Percentiles rank a stretch among this genome's conserved stretches.
Conservation (phyloP, 2,888 invertebrate genomes). For the Elmis aenea region DNA sequence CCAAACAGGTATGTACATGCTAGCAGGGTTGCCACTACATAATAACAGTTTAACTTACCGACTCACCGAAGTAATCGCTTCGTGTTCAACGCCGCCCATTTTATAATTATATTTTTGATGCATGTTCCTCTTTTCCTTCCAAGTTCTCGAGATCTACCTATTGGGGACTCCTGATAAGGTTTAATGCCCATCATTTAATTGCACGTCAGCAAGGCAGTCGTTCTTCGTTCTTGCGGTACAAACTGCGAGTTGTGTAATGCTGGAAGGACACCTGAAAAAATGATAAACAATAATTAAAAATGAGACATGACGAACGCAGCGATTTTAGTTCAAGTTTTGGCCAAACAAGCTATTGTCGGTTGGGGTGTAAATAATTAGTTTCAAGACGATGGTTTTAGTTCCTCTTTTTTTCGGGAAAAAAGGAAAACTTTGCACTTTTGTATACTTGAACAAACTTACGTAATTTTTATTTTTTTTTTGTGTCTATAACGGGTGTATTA, state of each 20-base stretch:
- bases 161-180: constrained; percentile 11
- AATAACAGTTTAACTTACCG: constrained; percentile 42
- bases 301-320: too few species aligned
- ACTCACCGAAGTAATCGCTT: constrained; percentile 42
- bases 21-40: constrained; percentile 46
- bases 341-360: too few species aligned
- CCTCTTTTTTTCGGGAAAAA: too few species aligned
- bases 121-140: constrained; percentile 26
- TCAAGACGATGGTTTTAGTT: too few species aligned
- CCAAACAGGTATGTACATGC: constrained; percentile 35
- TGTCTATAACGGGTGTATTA: too few species aligned
- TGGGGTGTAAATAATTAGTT: too few species aligned
- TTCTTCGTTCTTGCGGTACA: not conserved
- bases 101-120: constrained; percentile 47
- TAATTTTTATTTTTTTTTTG: too few species aligned
- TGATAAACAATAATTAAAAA: too few species aligned
- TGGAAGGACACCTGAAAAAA: too few species aligned
- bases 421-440: too few species aligned
- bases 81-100: constrained; percentile 44
- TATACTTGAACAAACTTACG: too few species aligned
- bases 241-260: not conserved
- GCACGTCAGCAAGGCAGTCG: constrained; percentile 1
- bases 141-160: constrained; percentile 12
- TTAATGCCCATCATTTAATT: not conserved
- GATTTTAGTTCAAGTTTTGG: too few species aligned